Evolutionary conservation across 2,113 vertebrate species (phyloP).

Genomic region (Camelus bactrianus): DNA sequence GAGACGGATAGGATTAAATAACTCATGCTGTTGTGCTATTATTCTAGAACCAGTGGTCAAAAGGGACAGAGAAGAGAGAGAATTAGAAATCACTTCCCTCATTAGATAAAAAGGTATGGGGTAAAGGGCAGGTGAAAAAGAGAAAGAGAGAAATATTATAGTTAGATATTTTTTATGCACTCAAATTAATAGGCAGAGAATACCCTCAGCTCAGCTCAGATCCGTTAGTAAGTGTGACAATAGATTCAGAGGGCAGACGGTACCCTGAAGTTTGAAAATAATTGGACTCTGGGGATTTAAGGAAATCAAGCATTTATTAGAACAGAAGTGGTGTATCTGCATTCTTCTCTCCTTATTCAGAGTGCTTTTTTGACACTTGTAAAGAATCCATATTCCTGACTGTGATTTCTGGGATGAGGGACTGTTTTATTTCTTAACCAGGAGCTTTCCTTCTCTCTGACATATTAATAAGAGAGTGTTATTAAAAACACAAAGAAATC

Average conservation of each 20-base stretch:
- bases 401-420: constrained; percentile 41
- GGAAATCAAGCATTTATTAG: constrained; percentile 23
- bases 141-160: not conserved
- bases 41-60: not conserved
- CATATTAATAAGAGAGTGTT: constrained; percentile 51
- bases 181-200: constrained; percentile 25
- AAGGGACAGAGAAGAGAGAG: not conserved
- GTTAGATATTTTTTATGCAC: not conserved
- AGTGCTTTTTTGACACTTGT: constrained; percentile 39
- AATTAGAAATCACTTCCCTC: not conserved
- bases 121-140: not conserved
- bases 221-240: not conserved
- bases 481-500: constrained; percentile 45
- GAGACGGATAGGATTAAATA: not conserved
- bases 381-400: constrained; percentile 57
- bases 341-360: constrained; percentile 54
- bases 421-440: constrained; percentile 54
- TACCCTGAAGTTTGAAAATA: constrained; percentile 14
- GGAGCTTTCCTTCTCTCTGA: not conserved
- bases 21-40: not conserved
- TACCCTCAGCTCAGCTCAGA: not conserved
- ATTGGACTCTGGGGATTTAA: constrained; percentile 43
- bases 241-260: not conserved
- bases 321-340: not conserved
- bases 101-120: not conserved